A percentile compares a stretch with the other conserved stretches of the same genome.
phyloP scores from a whole-genome alignment of 2,113 vertebrate genomes.

The Tretioscincus oriximinensis region DNA sequence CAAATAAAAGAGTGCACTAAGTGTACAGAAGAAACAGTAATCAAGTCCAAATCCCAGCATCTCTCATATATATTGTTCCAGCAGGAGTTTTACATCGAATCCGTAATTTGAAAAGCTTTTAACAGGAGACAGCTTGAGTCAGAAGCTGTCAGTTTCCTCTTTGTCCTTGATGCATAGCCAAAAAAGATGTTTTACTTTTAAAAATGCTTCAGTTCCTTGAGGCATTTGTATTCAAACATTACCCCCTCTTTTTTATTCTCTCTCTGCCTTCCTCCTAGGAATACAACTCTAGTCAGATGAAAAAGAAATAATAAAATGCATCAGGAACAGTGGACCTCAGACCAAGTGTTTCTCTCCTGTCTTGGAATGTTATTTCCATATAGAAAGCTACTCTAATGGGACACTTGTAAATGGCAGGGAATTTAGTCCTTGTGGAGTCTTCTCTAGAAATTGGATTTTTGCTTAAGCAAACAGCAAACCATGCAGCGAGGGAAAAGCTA shows the following conservation, averaged over 20 bases:
- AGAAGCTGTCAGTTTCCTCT: conserved; percentile 57
- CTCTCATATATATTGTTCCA: conserved; percentile 56
- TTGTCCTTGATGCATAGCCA: conserved; percentile 54
- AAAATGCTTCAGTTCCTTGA: conserved; percentile 63
- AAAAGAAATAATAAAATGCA: conserved; percentile 78
- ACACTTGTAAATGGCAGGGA: conserved; percentile 76
- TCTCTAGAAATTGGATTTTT: conserved; percentile 83
- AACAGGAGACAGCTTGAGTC: conserved; percentile 55
- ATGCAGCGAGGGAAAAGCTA: conserved; percentile 71
- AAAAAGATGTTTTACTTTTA: conserved; percentile 67
- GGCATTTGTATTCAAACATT: conserved; percentile 75
- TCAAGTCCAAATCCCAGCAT: conserved; percentile 47
- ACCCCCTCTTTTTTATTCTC: conserved; percentile 50
- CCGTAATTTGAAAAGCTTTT: conserved; percentile 68
- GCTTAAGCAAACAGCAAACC: conserved; percentile 76
- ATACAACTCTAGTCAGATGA: conserved; percentile 66
- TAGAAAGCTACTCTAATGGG: conserved; percentile 77
- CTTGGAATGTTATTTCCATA: conserved; percentile 79
- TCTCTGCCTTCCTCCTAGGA: conserved; percentile 66
- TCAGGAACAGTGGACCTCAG: conserved; percentile 70
- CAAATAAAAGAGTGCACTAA: conserved; percentile 43
- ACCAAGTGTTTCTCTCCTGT: conserved; percentile 67
- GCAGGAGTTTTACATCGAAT: conserved; percentile 61
- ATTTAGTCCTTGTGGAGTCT: conserved; percentile 72
- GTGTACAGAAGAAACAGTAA: conserved; percentile 50